Evolutionary conservation across 1,140 invertebrate species (phyloP).

Genomic region (Halesus radiatus): DNA sequence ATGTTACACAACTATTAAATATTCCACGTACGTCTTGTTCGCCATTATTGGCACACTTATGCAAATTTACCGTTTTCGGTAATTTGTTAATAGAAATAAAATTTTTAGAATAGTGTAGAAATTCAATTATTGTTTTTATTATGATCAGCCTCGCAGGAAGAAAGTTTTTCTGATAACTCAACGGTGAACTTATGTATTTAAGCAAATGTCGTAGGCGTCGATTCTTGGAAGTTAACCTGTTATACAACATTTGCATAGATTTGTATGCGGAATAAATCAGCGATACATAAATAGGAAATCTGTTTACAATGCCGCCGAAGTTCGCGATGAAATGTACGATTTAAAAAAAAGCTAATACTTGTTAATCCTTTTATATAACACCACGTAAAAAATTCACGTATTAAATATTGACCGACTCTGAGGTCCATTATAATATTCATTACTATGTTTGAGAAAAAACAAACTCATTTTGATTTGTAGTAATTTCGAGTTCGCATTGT

Average conservation of each 20-base stretch:
- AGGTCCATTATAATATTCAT: too few relatives aligned
- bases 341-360: not conserved
- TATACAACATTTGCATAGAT: slow-evolving; percentile 29
- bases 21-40: not conserved
- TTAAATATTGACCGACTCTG: too few relatives aligned
- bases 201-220: slow-evolving; percentile 6
- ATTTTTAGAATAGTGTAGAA: not conserved
- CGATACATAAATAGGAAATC: slow-evolving; percentile 6
- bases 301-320: slow-evolving; percentile 17
- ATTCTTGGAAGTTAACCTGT: slow-evolving; percentile 26
- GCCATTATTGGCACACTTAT: slow-evolving; percentile 17
- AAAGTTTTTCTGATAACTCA: not conserved
- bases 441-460: too few relatives aligned
- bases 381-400: too few relatives aligned
- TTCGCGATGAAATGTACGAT: not conserved
- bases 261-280: slow-evolving; percentile 27
- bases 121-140: not conserved
- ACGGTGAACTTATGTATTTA: not conserved
- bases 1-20: slow-evolving; percentile 8
- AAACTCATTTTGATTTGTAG: too few relatives aligned
- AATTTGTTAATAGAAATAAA: slow-evolving; percentile 16
- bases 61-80: slow-evolving; percentile 1
- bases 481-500: too few relatives aligned
- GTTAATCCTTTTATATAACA: too few relatives aligned
- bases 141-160: not conserved